These are phyloP conservation scores for Agrilus biguttatus DNA, from an alignment of 2,888 invertebrate species.

Conservation along the genomic window DNA sequence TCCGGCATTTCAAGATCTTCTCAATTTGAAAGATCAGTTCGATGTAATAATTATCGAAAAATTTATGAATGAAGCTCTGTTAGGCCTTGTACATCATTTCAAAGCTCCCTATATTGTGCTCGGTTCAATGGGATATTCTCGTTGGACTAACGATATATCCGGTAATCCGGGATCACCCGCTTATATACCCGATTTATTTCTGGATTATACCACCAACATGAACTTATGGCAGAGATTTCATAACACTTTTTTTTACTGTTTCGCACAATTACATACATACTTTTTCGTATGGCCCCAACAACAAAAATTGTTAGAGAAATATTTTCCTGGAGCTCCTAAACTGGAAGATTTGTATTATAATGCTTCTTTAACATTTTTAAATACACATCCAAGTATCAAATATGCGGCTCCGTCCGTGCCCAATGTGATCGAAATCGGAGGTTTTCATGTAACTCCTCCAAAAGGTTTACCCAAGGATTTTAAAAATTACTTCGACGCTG, in stretches of 20 bases:
- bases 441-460: constrained; percentile 29
- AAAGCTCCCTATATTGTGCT: constrained; percentile 26
- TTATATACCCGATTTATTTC: constrained; percentile 33
- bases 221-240: constrained; percentile 38
- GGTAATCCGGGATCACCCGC: constrained; percentile 35
- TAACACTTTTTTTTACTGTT: constrained; percentile 30
- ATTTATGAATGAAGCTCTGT: constrained; percentile 34
- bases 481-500: constrained; percentile 35
- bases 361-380: constrained; percentile 18
- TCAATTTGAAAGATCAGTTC: constrained; percentile 24
- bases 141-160: constrained; percentile 33
- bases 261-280: constrained; percentile 9
- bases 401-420: constrained; percentile 37
- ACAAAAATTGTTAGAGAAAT: constrained; percentile 9
- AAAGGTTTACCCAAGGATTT: constrained; percentile 29
- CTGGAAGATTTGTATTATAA: constrained; percentile 16
- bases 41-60: constrained; percentile 32
- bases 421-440: constrained; percentile 42
- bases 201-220: constrained; percentile 30
- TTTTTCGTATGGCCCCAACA: constrained; percentile 8
- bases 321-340: constrained; percentile 11
- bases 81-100: constrained; percentile 25
- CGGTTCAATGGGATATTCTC: constrained; percentile 32
- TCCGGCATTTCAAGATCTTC: constrained; percentile 16
- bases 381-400: constrained; percentile 36